Evolutionary conservation across 2,113 vertebrate genomes (phyloP).

Genomic region (Lepus americanus): DNA sequence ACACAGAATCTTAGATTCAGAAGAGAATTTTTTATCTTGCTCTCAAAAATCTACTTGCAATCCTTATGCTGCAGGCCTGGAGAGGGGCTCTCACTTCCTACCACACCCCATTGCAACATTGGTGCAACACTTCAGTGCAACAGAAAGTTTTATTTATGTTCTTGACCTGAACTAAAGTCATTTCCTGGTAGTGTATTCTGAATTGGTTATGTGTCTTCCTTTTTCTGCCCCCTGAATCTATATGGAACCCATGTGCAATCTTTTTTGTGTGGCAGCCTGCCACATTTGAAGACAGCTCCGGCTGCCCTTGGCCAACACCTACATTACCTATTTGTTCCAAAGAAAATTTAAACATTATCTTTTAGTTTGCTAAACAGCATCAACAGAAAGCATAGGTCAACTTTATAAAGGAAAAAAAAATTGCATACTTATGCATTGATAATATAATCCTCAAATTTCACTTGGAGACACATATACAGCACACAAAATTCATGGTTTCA

Average conservation of each 20-base stretch:
- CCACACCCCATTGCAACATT: not conserved
- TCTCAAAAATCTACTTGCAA: not conserved
- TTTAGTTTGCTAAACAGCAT: not conserved
- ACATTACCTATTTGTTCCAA: not conserved
- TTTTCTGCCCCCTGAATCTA: not conserved
- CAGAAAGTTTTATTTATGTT: not conserved
- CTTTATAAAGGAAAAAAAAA: not conserved
- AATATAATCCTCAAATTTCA: not conserved
- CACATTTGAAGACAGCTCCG: not conserved
- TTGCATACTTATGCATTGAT: not conserved
- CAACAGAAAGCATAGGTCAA: not conserved
- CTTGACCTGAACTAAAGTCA: not conserved
- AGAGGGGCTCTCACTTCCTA: not conserved
- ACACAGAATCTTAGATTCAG: not conserved
- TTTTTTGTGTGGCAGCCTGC: not conserved
- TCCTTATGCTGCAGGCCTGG: not conserved
- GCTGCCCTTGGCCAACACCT: not conserved
- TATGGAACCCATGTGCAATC: not conserved
- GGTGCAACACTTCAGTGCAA: not conserved
- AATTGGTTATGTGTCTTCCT: not conserved
- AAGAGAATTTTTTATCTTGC: not conserved
- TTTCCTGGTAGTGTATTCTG: not conserved
- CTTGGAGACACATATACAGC: not conserved
- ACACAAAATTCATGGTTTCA: not conserved
- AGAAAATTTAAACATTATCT: not conserved